phyloP scores from a whole-genome alignment of 2,888 invertebrate genomes.

The Andrena haemorrhoa region DNA sequence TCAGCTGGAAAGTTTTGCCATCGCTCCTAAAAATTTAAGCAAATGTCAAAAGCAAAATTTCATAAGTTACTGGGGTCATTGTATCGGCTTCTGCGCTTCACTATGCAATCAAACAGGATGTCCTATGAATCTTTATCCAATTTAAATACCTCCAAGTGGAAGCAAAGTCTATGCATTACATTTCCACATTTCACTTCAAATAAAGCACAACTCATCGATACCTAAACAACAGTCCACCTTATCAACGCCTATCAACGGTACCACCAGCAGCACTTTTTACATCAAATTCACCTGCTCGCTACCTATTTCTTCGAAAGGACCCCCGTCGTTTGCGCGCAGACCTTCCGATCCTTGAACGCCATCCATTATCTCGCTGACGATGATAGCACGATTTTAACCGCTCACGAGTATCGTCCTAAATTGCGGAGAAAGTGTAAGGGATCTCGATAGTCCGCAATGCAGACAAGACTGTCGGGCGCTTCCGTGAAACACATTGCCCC shows the following conservation, averaged over 20 bases:
- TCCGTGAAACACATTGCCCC: slow-evolving; percentile 45
- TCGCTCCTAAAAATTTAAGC: background rate
- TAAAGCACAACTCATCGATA: background rate
- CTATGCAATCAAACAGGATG: background rate
- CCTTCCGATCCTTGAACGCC: background rate
- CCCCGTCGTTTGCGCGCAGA: background rate
- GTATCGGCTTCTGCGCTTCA: background rate
- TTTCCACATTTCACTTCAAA: background rate
- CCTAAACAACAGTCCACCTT: background rate
- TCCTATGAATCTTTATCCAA: background rate
- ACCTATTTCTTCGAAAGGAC: no score
- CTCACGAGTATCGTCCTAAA: slow-evolving; percentile 26
- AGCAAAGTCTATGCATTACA: background rate
- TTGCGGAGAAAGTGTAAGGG: slow-evolving; percentile 38
- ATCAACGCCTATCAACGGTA: background rate
- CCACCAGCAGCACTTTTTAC: background rate
- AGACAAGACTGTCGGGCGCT: slow-evolving; percentile 18
- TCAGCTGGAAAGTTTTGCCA: background rate
- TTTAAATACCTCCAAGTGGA: background rate
- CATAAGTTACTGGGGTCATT: no score
- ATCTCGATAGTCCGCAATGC: slow-evolving; percentile 9
- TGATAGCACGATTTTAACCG: slow-evolving; percentile 2
- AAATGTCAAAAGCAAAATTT: background rate
- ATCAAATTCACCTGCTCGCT: no score
- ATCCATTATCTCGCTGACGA: slow-evolving; percentile 5